These are phyloP conservation scores for Cyphomyrus discorhynchus DNA, from an alignment of 2,113 vertebrate genomes.

Conservation along the genomic window DNA sequence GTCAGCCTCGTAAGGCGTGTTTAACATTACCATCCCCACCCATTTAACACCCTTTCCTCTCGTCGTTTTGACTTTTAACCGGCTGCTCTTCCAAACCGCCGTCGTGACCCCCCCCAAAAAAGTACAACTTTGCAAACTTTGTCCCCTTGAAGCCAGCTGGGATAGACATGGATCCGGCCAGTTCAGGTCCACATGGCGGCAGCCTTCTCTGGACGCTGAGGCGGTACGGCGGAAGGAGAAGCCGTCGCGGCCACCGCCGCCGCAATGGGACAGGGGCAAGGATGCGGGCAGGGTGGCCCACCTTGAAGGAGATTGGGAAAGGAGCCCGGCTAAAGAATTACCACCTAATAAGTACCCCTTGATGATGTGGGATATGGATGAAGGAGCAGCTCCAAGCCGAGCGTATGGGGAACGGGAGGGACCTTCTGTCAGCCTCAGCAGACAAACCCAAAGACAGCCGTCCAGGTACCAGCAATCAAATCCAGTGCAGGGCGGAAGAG, in stretches of 20 bases:
- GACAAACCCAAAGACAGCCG: background rate
- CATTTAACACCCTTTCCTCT: slow-evolving; percentile 4
- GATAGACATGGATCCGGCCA: background rate
- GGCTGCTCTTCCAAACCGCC: background rate
- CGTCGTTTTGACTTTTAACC: slow-evolving; percentile 20
- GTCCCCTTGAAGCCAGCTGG: background rate
- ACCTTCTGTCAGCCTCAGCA: too few species aligned
- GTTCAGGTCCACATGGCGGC: background rate
- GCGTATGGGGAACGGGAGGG: background rate
- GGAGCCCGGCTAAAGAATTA: background rate
- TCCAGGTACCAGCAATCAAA: background rate
- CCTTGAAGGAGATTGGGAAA: too few species aligned
- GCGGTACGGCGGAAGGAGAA: background rate
- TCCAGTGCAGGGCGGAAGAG: background rate
- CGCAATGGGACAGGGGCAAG: background rate
- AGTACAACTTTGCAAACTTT: too few species aligned
- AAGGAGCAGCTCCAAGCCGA: background rate
- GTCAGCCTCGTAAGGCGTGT: background rate
- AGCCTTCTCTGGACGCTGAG: background rate
- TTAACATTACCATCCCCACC: background rate
- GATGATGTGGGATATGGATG: background rate
- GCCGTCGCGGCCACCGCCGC: slow-evolving; percentile 4
- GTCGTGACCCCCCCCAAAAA: background rate
- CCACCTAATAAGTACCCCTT: background rate
- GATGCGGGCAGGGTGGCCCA: background rate